A percentile compares a stretch with the other conserved stretches of the same genome.
These are phyloP conservation scores for Drosophila greeni DNA, from an alignment of 2,888 invertebrate genomes.

Conservation along the genomic window DNA sequence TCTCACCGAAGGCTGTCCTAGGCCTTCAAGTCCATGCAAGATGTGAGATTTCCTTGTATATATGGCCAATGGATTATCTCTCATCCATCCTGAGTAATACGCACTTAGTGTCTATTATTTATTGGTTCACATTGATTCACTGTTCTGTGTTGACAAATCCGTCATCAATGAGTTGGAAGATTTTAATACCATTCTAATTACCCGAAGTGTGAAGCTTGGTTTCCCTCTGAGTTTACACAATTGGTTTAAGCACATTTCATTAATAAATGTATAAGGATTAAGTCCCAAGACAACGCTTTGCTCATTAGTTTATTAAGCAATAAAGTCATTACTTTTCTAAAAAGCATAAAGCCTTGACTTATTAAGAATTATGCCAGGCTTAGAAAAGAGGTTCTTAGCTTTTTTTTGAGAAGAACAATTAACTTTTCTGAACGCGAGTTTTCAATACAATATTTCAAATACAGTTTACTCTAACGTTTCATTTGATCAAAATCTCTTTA, in stretches of 20 bases:
- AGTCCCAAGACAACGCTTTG: neutral
- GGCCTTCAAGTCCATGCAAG: neutral
- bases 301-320: neutral
- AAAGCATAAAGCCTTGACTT: neutral
- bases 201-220: neutral
- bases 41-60: neutral
- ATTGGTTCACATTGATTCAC: slow-evolving; percentile 16
- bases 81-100: neutral
- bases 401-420: too few relatives aligned
- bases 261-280: neutral
- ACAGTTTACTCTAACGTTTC: neutral
- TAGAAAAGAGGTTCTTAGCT: neutral
- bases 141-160: slow-evolving; percentile 1
- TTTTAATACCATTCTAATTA: neutral
- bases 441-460: too few relatives aligned
- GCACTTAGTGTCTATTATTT: neutral
- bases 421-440: too few relatives aligned
- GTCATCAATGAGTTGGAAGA: neutral
- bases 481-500: neutral
- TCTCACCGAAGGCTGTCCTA: neutral
- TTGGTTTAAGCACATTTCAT: neutral
- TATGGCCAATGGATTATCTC: neutral
- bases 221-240: neutral
- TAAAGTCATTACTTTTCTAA: neutral
- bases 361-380: neutral